These are phyloP conservation scores for Cnemophilus loriae DNA, from an alignment of 2,113 vertebrate genomes.

Conservation along the genomic window DNA sequence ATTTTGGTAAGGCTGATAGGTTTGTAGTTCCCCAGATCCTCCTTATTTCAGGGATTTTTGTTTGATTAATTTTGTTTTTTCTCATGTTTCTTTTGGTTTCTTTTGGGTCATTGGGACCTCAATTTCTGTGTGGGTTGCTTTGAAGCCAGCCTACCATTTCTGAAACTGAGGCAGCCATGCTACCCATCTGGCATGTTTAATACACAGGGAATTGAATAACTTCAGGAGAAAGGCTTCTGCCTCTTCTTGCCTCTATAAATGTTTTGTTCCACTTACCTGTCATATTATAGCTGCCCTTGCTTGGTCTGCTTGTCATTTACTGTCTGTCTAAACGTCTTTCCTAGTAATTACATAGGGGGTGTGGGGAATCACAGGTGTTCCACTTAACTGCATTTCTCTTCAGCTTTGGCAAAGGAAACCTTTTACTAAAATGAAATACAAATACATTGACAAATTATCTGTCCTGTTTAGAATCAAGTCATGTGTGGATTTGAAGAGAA, in stretches of 20 bases:
- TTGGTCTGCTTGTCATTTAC: not conserved
- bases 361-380: not conserved
- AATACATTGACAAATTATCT: not conserved
- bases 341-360: not conserved
- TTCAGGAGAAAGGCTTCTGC: not conserved
- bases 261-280: not conserved
- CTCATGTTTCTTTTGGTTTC: not conserved
- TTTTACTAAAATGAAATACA: not conserved
- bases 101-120: not conserved
- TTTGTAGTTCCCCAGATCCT: not conserved
- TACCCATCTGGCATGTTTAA: not conserved
- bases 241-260: not conserved
- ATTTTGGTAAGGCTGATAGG: not conserved
- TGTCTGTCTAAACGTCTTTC: not conserved
- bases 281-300: not conserved
- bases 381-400: not conserved
- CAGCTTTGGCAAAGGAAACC: not conserved
- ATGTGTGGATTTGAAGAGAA: not conserved
- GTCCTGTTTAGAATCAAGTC: not conserved
- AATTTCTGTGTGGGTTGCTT: not conserved
- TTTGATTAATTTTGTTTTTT: not conserved
- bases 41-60: not conserved
- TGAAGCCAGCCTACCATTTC: not conserved
- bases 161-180: not conserved
- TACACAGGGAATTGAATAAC: not conserved